These are phyloP conservation scores for Melanogrammus aeglefinus DNA, from an alignment of 2,797 vertebrate species.

Conservation along the genomic window DNA sequence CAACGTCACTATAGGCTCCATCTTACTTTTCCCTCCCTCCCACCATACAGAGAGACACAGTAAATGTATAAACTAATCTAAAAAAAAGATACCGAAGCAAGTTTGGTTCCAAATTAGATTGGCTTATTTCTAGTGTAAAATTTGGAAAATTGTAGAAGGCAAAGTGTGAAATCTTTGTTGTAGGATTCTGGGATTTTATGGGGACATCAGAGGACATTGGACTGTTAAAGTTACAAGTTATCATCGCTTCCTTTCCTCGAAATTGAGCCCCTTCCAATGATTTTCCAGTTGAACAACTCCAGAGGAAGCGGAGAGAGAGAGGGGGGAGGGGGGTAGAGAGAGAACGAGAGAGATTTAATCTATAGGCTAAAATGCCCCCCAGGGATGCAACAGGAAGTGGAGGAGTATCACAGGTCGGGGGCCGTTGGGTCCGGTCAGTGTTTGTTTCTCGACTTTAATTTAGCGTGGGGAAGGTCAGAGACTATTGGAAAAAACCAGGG, in stretches of 20 bases:
- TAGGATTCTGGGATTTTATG: neutral
- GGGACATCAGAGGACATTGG: neutral
- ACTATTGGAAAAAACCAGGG: neutral
- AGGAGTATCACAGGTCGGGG: neutral
- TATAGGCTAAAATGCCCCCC: neutral
- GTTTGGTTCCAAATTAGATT: neutral
- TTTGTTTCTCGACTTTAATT: neutral
- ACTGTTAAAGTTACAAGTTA: neutral
- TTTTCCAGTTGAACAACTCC: neutral
- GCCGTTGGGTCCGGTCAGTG: neutral
- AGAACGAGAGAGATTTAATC: neutral
- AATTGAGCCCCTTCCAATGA: neutral
- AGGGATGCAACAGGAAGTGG: neutral
- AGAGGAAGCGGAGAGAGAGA: neutral
- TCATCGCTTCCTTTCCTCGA: neutral
- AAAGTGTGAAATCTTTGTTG: neutral
- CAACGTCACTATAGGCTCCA: neutral
- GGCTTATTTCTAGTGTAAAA: too few relatives aligned
- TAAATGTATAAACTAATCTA: neutral
- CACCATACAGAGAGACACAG: neutral
- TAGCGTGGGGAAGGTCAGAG: neutral
- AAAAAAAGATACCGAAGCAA: neutral
- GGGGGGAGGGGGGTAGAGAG: neutral
- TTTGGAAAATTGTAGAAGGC: neutral
- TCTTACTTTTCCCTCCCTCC: neutral